Evolutionary conservation across 2,888 invertebrate species (phyloP), one percentile per base, ranked within the genome.

Genomic region (Phalera bucephala): DNA sequence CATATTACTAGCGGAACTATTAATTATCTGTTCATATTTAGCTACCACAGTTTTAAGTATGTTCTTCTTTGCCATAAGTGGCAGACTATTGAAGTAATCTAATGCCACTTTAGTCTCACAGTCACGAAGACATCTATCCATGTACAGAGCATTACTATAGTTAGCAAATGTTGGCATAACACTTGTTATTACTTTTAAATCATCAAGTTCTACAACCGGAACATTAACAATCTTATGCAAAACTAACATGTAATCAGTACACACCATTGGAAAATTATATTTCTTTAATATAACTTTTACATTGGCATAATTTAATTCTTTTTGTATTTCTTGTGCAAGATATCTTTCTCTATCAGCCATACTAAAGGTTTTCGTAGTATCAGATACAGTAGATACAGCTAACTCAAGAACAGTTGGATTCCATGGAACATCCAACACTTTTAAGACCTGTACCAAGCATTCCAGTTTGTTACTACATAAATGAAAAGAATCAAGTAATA

Each of bases 391-490:
- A 40, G 63, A 51, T 22, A 79, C 59, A 3, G 87, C 86, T 44
- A 86, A 55, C 25, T 79, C 70, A 27, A 72, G 51, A 19, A 89
- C 76, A 40, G 59, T 67, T 12, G 61, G 30, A 50, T 72, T 72
- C 89, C 89, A 89, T 35, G 89, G 89, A 1, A 89, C 89, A 65
- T 89, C 85, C 32, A 89, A 63, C 14, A 82, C 68, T 70, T 83
- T 84, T 15, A 89, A 64, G 31, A 87, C 87, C 66, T 81, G 77
- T 20, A 89, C 67, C 33, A 89, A 66, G 48, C 86, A 86, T 37
- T 85, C 74, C 21, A 87, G 69, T 68, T 75, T 88, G 51, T 61
- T 77, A 29, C 64, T 76, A 31, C 67, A 70, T 28, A 77, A 74
- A 32, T 76, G 79, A 60, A 87, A 87, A 13, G 79, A 70, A 36